Percentiles rank a stretch among this genome's conserved stretches.
Evolutionary conservation across 2,113 vertebrate genomes (phyloP).

Genomic region (Gnathonemus echidnorhynchus): DNA sequence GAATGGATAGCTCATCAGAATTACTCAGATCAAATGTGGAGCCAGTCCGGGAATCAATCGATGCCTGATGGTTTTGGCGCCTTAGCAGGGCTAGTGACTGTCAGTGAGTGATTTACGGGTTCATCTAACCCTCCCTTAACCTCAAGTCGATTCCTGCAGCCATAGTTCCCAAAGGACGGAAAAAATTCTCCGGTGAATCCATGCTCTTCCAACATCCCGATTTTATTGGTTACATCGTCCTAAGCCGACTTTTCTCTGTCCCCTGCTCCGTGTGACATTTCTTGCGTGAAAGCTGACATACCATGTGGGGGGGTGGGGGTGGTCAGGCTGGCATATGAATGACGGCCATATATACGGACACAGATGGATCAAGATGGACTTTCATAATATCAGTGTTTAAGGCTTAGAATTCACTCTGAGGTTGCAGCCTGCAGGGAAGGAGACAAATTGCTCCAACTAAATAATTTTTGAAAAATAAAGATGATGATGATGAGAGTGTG

Average conservation of each 20-base stretch:
- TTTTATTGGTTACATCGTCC: not conserved
- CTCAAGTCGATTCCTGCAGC: not conserved
- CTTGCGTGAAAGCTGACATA: not conserved
- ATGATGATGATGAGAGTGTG: not conserved
- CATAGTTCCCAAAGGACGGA: not conserved
- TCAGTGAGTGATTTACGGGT: not conserved
- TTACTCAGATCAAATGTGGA: not conserved
- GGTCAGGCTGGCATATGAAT: not conserved
- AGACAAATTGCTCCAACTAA: not conserved
- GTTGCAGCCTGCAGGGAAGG: not conserved
- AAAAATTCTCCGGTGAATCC: not conserved
- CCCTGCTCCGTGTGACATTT: not conserved
- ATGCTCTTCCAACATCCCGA: not conserved
- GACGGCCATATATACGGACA: not conserved
- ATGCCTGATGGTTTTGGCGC: not conserved
- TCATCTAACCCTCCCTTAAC: not conserved
- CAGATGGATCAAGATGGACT: not conserved
- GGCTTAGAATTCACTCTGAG: not conserved
- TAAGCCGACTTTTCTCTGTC: not conserved
- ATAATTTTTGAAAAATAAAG: not conserved
- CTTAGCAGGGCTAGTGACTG: not conserved
- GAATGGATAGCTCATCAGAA: conserved; percentile 21
- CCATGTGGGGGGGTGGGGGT: not conserved
- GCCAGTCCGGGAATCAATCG: not conserved
- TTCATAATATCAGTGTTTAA: not conserved